A percentile compares a stretch with the other conserved stretches of the same genome.
Conservation (phyloP, 2,113 vertebrate species). For the Climacteris rufus region DNA sequence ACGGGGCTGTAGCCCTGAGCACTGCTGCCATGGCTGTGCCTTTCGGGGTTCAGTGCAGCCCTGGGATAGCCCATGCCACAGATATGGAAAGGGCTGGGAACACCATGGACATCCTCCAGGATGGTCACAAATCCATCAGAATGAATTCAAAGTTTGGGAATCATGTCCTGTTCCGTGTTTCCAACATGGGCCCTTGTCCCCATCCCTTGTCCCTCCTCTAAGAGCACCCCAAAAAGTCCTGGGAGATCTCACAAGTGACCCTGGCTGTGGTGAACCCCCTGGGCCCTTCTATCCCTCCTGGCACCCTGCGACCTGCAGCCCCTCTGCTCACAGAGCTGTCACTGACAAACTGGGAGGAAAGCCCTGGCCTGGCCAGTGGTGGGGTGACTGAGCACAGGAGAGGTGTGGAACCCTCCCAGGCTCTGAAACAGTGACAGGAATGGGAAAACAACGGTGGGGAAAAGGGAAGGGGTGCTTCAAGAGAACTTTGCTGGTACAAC, state of each 20-base stretch:
- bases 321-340: fast-evolving
- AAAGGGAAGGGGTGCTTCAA: not conserved
- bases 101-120: not conserved
- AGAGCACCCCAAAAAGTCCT: not conserved
- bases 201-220: fast-evolving
- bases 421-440: not conserved
- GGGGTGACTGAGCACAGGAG: not conserved
- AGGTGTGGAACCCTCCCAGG: fast-evolving
- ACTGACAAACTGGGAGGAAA: not conserved
- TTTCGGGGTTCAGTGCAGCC: not conserved
- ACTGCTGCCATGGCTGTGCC: not conserved
- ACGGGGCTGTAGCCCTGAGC: not conserved
- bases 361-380: not conserved
- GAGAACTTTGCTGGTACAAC: not conserved
- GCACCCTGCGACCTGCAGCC: fast-evolving
- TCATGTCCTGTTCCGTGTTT: fast-evolving
- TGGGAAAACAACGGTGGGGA: not conserved
- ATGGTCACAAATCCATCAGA: not conserved
- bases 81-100: not conserved
- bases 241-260: not conserved
- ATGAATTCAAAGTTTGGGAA: not conserved
- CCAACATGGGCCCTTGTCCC: fast-evolving
- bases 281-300: fast-evolving
- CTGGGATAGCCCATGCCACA: fast-evolving
- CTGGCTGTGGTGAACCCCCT: fast-evolving